Evolutionary conservation across 2,113 vertebrate genomes (phyloP).

Genomic region (Pelobates fuscus): DNA sequence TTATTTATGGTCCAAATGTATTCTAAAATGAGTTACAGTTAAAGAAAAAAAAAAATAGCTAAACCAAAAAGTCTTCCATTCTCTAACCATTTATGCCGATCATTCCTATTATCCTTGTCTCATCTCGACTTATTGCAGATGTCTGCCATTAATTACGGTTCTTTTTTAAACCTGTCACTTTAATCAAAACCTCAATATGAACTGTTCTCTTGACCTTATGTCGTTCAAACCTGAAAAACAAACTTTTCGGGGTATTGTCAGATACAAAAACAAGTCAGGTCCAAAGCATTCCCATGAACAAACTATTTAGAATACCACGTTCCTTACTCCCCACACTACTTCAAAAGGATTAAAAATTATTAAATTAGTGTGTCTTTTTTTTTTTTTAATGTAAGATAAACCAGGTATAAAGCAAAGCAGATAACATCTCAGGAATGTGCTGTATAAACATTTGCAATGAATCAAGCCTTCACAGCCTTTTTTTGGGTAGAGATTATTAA

Average conservation of each 20-base stretch:
- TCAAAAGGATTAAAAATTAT: conserved; percentile 32
- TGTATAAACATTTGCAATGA: conserved; percentile 33
- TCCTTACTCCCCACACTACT: conserved; percentile 6
- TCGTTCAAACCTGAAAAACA: not conserved
- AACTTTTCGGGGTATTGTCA: not conserved
- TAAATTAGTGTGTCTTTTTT: conserved; percentile 31
- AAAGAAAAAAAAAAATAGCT: no score
- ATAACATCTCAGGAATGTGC: conserved; percentile 41
- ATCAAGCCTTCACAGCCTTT: conserved; percentile 25
- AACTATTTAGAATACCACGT: conserved; percentile 14
- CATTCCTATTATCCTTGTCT: not conserved
- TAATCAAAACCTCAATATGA: not conserved
- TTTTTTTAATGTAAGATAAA: conserved; percentile 28
- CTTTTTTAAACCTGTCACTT: not conserved
- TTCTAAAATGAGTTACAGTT: no score
- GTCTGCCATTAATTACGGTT: not conserved
- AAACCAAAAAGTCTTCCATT: no score
- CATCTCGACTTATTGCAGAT: not conserved
- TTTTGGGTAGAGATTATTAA: conserved; percentile 29
- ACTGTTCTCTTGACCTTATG: not conserved
- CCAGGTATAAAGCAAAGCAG: conserved; percentile 33
- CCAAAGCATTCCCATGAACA: not conserved
- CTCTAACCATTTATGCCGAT: no score
- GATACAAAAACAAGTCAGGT: conserved; percentile 18
- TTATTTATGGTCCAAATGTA: no score